Conservation (phyloP, 2,888 invertebrate species). For the Ennomos quercinarius region DNA sequence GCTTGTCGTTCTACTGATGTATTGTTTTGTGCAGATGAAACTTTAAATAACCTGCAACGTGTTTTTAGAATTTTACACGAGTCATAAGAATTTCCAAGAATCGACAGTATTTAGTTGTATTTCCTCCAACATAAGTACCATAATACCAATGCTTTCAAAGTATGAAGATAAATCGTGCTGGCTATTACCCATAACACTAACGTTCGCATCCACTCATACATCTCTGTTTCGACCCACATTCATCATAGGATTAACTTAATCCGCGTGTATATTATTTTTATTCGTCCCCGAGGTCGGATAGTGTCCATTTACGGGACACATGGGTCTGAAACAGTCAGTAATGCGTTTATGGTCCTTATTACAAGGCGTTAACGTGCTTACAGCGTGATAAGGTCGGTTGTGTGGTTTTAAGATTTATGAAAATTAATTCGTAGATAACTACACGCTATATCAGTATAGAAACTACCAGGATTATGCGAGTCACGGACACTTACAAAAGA, state of each 20-base stretch:
- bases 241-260: conserved; percentile 74
- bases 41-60: no score
- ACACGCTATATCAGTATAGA: no score
- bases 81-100: no score
- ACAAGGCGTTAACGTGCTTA: conserved; percentile 2
- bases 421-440: background rate
- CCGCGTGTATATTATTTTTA: conserved; percentile 73
- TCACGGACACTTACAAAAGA: no score
- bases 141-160: conserved; percentile 23
- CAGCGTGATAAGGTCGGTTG: background rate
- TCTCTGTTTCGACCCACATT: conserved; percentile 57
- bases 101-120: background rate
- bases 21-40: no score
- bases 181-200: conserved; percentile 23
- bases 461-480: no score
- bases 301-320: conserved; percentile 56
- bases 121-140: conserved; percentile 8
- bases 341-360: conserved; percentile 27
- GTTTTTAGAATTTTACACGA: no score
- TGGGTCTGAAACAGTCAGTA: conserved; percentile 15
- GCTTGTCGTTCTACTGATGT: no score
- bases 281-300: conserved; percentile 66
- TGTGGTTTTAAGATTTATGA: background rate
- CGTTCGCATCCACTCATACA: conserved; percentile 37
- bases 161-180: conserved; percentile 28